phyloP scores from a whole-genome alignment of 2,888 invertebrate genomes.

The Diaphora mendica region DNA sequence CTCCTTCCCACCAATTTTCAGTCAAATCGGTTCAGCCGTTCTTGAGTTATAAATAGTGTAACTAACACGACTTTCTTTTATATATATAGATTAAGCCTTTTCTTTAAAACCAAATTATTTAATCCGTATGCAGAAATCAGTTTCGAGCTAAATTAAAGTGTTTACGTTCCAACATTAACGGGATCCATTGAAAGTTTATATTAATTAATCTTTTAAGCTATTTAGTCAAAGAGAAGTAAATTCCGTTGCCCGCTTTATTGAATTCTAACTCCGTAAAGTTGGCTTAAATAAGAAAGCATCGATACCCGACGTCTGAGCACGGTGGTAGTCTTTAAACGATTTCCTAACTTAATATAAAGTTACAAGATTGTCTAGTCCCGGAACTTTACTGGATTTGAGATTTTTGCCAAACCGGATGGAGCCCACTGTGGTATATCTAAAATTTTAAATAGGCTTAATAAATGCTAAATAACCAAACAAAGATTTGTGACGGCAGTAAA shows the following conservation, averaged over 20 bases:
- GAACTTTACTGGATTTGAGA: constrained; percentile 59
- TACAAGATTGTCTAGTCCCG: constrained; percentile 70
- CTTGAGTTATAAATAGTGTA: too few species aligned
- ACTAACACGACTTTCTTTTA: too few species aligned
- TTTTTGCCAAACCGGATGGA: constrained; percentile 32
- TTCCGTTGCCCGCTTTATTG: constrained; percentile 81
- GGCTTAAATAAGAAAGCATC: constrained; percentile 80
- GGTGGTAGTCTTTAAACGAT: constrained; percentile 73
- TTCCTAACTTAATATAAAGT: constrained; percentile 78
- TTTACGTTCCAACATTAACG: constrained; percentile 72
- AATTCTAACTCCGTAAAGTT: constrained; percentile 81
- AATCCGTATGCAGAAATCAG: constrained; percentile 55
- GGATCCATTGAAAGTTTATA: constrained; percentile 71
- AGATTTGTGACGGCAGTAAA: not conserved
- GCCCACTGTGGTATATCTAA: not conserved
- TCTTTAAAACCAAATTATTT: constrained; percentile 39
- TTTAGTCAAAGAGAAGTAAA: constrained; percentile 83
- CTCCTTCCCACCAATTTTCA: too few species aligned
- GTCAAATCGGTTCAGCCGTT: too few species aligned
- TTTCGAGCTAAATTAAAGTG: constrained; percentile 63
- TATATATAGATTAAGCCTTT: too few species aligned
- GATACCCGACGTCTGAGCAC: constrained; percentile 74
- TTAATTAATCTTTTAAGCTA: constrained; percentile 83
- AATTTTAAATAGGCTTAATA: not conserved
- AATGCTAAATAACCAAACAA: not conserved